Conservation (phyloP, 1,140 invertebrate genomes). For the Caerostris extrusa region DNA sequence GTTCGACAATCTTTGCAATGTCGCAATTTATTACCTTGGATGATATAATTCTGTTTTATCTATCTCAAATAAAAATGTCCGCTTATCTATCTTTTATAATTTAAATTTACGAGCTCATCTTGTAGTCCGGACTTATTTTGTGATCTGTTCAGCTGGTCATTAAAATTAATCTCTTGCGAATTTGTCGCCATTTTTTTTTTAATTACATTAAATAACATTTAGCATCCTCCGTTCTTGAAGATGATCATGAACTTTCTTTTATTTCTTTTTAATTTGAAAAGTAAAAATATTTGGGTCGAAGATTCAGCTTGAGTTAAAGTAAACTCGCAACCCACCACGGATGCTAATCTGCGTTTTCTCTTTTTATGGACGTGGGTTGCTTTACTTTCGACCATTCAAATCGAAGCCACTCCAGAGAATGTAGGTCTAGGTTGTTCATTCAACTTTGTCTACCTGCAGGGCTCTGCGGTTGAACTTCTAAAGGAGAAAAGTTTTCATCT, state of each 20-base stretch:
- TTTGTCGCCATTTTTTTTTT: not conserved
- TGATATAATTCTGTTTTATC: not conserved
- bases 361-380: not conserved
- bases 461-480: not conserved
- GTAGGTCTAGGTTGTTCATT: constrained; percentile 38
- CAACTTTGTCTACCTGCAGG: not conserved
- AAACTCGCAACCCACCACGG: not conserved
- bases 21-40: not conserved
- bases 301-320: not conserved
- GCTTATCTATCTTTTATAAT: not conserved
- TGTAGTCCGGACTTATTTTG: not conserved
- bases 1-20: too few relatives aligned
- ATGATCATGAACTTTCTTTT: not conserved
- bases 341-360: not conserved
- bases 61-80: not conserved
- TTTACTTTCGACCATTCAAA: not conserved
- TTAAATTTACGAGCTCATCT: not conserved
- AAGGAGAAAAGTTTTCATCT: not conserved
- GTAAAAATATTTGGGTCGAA: not conserved
- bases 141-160: not conserved
- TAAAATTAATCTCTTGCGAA: not conserved
- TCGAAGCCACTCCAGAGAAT: not conserved
- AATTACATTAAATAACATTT: not conserved
- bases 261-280: not conserved
- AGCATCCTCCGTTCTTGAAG: not conserved